Evolutionary conservation across 2,888 invertebrate genomes (phyloP).

Genomic region (Myopa testacea): DNA sequence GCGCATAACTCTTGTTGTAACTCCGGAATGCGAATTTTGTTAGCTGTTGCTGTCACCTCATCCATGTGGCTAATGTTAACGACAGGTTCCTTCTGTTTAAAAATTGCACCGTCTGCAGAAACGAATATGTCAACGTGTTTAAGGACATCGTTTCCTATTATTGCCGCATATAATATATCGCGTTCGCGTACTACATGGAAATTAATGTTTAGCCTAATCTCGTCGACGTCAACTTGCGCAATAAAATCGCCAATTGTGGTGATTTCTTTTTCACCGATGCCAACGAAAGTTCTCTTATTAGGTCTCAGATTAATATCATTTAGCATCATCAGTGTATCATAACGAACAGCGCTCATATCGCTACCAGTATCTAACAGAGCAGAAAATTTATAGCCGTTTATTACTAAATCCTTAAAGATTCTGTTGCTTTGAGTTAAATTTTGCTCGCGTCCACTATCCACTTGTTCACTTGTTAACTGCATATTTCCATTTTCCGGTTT

Average conservation of each 20-base stretch:
- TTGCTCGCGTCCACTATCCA: not conserved
- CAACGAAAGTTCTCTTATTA: slow-evolving; percentile 30
- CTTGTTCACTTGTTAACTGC: slow-evolving; percentile 10
- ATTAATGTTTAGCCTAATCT: slow-evolving; percentile 25
- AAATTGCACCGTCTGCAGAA: slow-evolving; percentile 34
- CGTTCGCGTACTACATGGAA: slow-evolving; percentile 39
- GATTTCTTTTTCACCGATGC: slow-evolving; percentile 41
- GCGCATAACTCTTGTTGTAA: slow-evolving; percentile 32
- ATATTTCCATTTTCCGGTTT: slow-evolving; percentile 26
- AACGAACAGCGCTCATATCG: slow-evolving; percentile 38
- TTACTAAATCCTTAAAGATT: slow-evolving; percentile 27
- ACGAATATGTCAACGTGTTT: slow-evolving; percentile 40
- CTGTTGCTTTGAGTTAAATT: not conserved
- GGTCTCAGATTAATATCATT: slow-evolving; percentile 26
- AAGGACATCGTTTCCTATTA: slow-evolving; percentile 44
- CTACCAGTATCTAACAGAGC: slow-evolving; percentile 39
- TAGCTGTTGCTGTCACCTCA: not conserved
- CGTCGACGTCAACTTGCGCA: slow-evolving; percentile 33
- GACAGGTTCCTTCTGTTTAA: slow-evolving; percentile 16
- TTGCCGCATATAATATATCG: slow-evolving; percentile 41
- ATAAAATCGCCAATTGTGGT: slow-evolving; percentile 39
- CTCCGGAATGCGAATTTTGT: not conserved
- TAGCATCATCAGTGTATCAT: slow-evolving; percentile 37
- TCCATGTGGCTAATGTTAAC: not conserved
- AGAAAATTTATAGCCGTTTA: slow-evolving; percentile 26